Percentiles rank a stretch among this genome's conserved stretches.
Conservation (phyloP, 2,797 vertebrate genomes). For the Coracias cyanogaster region DNA sequence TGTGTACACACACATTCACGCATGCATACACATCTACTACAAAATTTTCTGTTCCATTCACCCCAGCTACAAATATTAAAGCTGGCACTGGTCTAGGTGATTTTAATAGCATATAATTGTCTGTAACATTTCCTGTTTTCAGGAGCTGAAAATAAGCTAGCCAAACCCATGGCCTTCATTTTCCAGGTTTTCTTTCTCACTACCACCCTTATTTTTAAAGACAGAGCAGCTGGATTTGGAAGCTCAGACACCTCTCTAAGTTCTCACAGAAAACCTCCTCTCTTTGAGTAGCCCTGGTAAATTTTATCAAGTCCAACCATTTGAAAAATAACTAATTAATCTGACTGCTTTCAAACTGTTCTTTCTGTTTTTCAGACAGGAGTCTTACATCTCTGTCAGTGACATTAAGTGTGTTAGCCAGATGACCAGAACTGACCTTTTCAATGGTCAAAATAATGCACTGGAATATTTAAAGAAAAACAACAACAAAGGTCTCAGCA, state of each 20-base stretch:
- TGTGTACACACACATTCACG: background rate
- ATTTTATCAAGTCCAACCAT: background rate
- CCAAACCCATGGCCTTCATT: background rate
- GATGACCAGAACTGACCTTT: background rate
- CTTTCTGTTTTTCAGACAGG: background rate
- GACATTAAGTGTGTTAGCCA: background rate
- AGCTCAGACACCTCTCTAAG: background rate
- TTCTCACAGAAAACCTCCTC: background rate
- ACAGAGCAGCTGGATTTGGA: background rate
- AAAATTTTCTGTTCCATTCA: background rate
- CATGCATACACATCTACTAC: background rate
- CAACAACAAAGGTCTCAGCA: background rate
- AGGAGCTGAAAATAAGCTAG: background rate
- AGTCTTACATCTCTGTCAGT: accelerated
- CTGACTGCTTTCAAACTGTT: background rate
- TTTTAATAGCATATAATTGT: background rate
- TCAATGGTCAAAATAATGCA: background rate
- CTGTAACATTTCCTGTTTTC: background rate
- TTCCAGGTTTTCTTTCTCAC: background rate
- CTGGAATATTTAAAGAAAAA: background rate
- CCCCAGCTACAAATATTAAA: background rate
- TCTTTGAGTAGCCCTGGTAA: background rate
- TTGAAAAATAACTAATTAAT: background rate
- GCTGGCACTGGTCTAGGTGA: background rate
- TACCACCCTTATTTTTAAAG: background rate